Evolutionary conservation across 23 tunicate genomes (phyloP).

Genomic region (Halocynthia roretzi): DNA sequence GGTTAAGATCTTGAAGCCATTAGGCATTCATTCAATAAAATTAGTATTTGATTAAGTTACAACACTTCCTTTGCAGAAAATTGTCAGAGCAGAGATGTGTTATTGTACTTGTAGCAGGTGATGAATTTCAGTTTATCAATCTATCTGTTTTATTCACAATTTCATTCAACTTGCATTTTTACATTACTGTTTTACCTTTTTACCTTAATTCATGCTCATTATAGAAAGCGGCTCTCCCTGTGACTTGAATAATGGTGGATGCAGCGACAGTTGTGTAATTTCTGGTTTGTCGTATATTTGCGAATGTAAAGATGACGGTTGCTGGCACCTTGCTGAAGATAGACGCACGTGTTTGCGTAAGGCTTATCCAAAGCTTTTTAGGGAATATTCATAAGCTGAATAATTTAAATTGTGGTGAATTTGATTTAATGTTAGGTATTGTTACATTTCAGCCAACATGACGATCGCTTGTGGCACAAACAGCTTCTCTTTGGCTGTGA

Average conservation of each 20-base stretch:
- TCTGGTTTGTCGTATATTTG: constrained; percentile 41
- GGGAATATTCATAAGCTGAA: not conserved
- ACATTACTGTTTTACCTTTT: not conserved
- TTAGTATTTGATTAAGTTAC: not conserved
- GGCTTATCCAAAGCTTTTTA: not conserved
- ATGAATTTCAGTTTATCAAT: not conserved
- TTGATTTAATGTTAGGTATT: no score
- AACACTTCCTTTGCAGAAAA: constrained; percentile 17
- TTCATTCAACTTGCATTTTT: no score
- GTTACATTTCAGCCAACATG: constrained; percentile 2
- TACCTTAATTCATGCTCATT: not conserved
- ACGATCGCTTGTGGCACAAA: constrained; percentile 1
- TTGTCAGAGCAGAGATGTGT: constrained; percentile 68
- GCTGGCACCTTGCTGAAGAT: constrained; percentile 63
- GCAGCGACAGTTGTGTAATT: constrained; percentile 41
- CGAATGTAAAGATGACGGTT: constrained; percentile 32
- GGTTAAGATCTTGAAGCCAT: not conserved
- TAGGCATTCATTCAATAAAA: not conserved
- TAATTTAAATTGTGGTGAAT: not conserved
- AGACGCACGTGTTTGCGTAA: constrained; percentile 81
- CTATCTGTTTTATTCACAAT: not conserved
- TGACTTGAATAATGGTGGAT: constrained; percentile 68
- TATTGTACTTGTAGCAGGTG: constrained; percentile 62
- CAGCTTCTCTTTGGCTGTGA: not conserved
- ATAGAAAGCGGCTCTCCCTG: constrained; percentile 52